Percentiles rank a stretch among this genome's conserved stretches.
Evolutionary conservation across 2,888 invertebrate species (phyloP).

Genomic region (Morpho helenor): DNA sequence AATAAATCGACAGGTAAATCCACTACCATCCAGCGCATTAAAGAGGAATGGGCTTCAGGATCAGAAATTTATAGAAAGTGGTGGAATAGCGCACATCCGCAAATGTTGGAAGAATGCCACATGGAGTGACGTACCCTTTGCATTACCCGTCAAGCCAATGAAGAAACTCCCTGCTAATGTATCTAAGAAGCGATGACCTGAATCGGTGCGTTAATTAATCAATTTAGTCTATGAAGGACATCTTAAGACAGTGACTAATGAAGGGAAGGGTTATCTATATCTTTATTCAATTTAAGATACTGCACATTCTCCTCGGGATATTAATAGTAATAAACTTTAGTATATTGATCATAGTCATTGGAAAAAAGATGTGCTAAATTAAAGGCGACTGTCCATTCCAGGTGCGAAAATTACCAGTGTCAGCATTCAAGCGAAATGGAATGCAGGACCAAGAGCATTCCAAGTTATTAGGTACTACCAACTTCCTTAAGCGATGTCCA

Average conservation of each 20-base stretch:
- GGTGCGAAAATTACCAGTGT: slow-evolving; percentile 61
- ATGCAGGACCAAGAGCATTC: slow-evolving; percentile 72
- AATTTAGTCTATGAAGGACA: slow-evolving; percentile 30
- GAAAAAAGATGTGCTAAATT: slow-evolving; percentile 18
- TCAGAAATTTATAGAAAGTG: slow-evolving; percentile 55
- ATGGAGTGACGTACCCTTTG: slow-evolving; percentile 49
- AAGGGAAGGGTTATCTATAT: slow-evolving; percentile 21
- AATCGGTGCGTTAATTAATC: slow-evolving; percentile 43
- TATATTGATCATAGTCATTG: background rate
- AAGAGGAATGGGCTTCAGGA: slow-evolving; percentile 70
- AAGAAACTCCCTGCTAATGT: slow-evolving; percentile 55
- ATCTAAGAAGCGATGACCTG: slow-evolving; percentile 43
- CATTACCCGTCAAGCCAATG: slow-evolving; percentile 50
- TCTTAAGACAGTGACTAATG: slow-evolving; percentile 30
- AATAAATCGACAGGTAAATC: slow-evolving; percentile 48
- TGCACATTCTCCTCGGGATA: background rate
- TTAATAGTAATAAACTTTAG: background rate
- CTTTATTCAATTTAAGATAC: slow-evolving; percentile 15
- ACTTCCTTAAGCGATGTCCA: slow-evolving; percentile 56
- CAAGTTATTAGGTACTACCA: slow-evolving; percentile 53
- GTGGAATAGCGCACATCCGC: slow-evolving; percentile 60
- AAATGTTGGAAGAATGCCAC: slow-evolving; percentile 53
- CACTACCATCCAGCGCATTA: slow-evolving; percentile 60
- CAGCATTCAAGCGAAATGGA: slow-evolving; percentile 71
- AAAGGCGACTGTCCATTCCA: slow-evolving; percentile 58